Base-by-base conservation (phyloP, 2,113 vertebrate species). In the Cyprinodon variegatus region DNA sequence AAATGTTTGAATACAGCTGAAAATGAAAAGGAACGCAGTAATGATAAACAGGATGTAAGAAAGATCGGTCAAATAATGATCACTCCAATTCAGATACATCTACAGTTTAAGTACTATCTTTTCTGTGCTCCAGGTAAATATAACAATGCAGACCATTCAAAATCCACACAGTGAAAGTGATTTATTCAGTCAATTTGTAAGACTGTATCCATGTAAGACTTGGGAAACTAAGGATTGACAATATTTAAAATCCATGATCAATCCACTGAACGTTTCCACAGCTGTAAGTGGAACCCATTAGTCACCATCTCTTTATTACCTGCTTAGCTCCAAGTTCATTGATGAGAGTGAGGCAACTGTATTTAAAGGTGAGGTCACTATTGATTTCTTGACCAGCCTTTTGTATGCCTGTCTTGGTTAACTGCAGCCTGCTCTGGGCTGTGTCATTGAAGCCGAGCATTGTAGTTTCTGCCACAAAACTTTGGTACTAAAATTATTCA, bases 361-460 rank as follows among this genome's bases (percentile, higher is more conserved):
- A 70, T 0, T 3, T 64, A 63, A 61, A 70, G 74, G 46, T 77
- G 48, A 69, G 39, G 38, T 69, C 13, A 13, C 41, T 40, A 43
- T 50, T 60, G 53, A 70, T 70, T 70, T 70, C 53, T 61, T 22
- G 39, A 43, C 68, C 14, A 53, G 67, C 61, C 12, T 41, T 40
- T 36, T 61, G 53, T 61, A 17, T 17, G 39, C 39, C 11, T 70
- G 57, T 61, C 68, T 41, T 60, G 11, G 68, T 60, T 11, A 68
- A 68, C 29, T 38, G 3, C n/a, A 40, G 68, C 5, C 39, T 57
- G 14, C 15, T 9, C 12, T 15, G 12, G 4, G 7, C 4, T 6
- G 38, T 41, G 68, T 60, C 11, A 15, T 69, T 5, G 17, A 45
- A 50, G 29, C 38, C 45, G 5, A 60, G 37, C 50, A 59, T 22